Base-by-base conservation (phyloP, 2,888 invertebrate species). In the Lycophotia porphyrea region DNA sequence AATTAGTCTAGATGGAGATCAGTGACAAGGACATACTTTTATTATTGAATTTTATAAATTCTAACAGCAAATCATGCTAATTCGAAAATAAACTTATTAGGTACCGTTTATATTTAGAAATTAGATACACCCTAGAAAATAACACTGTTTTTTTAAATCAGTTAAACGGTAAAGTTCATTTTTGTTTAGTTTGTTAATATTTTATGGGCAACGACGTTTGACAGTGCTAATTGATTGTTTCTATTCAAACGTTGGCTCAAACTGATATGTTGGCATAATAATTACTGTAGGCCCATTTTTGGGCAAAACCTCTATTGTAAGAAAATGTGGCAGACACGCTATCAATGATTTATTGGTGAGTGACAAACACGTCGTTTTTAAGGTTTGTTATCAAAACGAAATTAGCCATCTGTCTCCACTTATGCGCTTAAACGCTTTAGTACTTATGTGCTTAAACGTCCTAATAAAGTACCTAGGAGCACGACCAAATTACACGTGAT, bases 401-500 rank as follows among this genome's bases (percentile, higher is more conserved):
- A 68, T 65, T 65, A 60, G 44, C 61, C 44, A n/a, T 76, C 63
- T 68, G 55, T 71, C 47, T 42, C n/a, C 15, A 67, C 74, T 79
- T 78, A 85, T 65, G 71, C 39, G 34, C 42, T 58, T 69, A 71
- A 74, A 60, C 65, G 76, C n/a, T n/a, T n/a, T n/a, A n/a, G n/a
- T n/a, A 67, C 74, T 79, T 78, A 85, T 65, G 71, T 47, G 34
- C 42, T 58, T 69, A 71, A 74, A 60, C 65, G 76, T 76, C 68
- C 69, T 75, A 82, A 82, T 80, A 85, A 81, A 78, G 31, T 67
- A n/a, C n/a, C n/a, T n/a, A 85, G 78, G 84, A 84, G 74, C 75
- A 70, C 87, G 90, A 87, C 84, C 88, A 74, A 87, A 84, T 88
- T 90, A 78, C 44, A 67, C 31, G 67, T 65, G 63, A 69, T 39